Percentiles rank a stretch among this genome's conserved stretches.
Conservation (phyloP, 2,113 vertebrate species). For the Hyla sarda region DNA sequence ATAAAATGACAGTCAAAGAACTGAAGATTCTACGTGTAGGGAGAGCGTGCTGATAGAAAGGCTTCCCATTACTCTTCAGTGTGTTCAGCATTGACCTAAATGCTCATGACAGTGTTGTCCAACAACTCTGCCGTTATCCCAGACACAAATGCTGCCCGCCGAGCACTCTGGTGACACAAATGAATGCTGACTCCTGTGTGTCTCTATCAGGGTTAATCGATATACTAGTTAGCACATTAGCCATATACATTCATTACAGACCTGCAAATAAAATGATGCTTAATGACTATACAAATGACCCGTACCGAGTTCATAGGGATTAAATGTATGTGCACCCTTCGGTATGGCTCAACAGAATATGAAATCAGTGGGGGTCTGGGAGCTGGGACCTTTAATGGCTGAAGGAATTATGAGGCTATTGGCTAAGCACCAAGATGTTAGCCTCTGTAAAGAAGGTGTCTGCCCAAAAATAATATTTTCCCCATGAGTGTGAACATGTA, state of each 20-base stretch:
- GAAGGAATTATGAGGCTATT: background rate
- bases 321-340: background rate
- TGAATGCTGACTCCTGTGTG: slow-evolving; percentile 69
- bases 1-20: background rate
- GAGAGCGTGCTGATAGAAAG: background rate
- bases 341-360: background rate
- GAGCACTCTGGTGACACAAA: slow-evolving; percentile 67
- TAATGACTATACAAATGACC: background rate
- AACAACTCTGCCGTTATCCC: slow-evolving; percentile 54
- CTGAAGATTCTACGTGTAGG: background rate
- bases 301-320: background rate
- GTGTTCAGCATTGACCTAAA: slow-evolving; percentile 25
- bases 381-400: background rate
- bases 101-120: slow-evolving; percentile 27
- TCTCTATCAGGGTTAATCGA: slow-evolving; percentile 34
- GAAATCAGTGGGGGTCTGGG: background rate
- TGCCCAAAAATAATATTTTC: no score
- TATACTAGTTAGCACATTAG: slow-evolving; percentile 17
- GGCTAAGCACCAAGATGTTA: background rate
- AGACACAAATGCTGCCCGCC: slow-evolving; percentile 40
- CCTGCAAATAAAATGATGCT: background rate
- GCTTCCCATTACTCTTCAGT: background rate
- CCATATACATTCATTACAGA: background rate
- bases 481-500: no score
- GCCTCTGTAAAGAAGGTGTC: background rate